Evolutionary conservation across 1,140 invertebrate species (phyloP).

Genomic region (Saccostrea glomerata): DNA sequence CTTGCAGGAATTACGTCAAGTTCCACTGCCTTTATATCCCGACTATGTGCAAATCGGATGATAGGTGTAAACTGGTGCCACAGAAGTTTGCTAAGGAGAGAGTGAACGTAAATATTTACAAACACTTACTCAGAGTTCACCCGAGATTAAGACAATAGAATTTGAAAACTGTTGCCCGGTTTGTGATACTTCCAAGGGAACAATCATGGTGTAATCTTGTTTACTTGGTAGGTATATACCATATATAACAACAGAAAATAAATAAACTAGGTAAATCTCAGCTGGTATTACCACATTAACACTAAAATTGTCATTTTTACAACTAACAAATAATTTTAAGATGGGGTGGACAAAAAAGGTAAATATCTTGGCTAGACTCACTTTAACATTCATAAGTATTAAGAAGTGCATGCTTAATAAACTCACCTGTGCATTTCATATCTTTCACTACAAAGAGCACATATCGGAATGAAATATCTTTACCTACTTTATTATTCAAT

Average conservation of each 20-base stretch:
- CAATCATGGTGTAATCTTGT: background rate
- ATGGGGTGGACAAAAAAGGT: background rate
- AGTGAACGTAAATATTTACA: slow-evolving; percentile 27
- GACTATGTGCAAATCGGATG: slow-evolving; percentile 14
- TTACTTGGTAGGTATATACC: slow-evolving; percentile 5
- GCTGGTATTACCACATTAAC: background rate
- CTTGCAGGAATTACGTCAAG: background rate
- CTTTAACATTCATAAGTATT: background rate
- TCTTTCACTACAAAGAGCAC: too few species aligned
- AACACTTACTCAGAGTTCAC: background rate
- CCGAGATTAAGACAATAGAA: background rate
- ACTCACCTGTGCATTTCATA: background rate
- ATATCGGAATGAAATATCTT: too few species aligned
- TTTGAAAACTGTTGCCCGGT: background rate
- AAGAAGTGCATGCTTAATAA: background rate
- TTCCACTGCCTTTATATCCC: background rate
- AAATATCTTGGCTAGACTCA: background rate
- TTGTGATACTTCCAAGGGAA: slow-evolving; percentile 27
- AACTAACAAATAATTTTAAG: background rate
- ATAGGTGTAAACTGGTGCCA: background rate
- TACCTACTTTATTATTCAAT: too few species aligned
- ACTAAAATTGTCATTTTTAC: background rate
- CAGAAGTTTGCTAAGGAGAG: slow-evolving; percentile 27
- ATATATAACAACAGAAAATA: background rate
- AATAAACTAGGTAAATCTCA: background rate